Conservation (phyloP, 1,140 invertebrate species). For the Neotoxoptera formosana region DNA sequence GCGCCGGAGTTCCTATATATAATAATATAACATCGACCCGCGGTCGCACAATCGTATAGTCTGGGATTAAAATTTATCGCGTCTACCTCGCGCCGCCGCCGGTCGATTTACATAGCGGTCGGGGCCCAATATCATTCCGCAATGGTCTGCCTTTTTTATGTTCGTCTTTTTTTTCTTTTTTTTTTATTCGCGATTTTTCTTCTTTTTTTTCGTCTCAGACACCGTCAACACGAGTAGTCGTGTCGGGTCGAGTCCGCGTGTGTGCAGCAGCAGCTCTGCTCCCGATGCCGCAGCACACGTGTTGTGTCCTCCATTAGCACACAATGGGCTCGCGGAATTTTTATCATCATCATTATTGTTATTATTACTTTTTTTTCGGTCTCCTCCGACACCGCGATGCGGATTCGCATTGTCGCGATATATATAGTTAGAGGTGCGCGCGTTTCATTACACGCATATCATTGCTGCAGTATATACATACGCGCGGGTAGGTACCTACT, state of each 20-base stretch:
- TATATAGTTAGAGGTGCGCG: too few species aligned
- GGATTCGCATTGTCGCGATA: neutral
- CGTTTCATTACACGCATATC: constrained; percentile 21
- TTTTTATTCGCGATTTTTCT: neutral
- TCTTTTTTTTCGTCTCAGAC: neutral
- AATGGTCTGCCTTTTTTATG: constrained; percentile 9
- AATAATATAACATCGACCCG: neutral
- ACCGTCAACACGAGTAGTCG: constrained; percentile 52
- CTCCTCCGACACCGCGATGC: neutral
- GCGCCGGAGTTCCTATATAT: neutral
- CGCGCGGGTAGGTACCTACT: too few species aligned
- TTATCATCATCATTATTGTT: constrained; percentile 13
- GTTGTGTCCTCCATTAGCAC: constrained; percentile 42
- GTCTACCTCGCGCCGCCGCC: neutral
- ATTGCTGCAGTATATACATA: neutral
- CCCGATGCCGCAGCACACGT: neutral
- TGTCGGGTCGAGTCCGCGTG: neutral
- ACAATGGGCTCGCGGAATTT: constrained; percentile 37
- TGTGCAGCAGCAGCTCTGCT: neutral
- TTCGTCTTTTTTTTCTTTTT: neutral
- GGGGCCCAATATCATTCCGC: constrained; percentile 2
- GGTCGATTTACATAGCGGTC: constrained; percentile 40
- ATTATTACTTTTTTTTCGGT: neutral
- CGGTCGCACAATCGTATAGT: constrained; percentile 41
- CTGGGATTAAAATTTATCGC: constrained; percentile 55